These are phyloP conservation scores for Drosophila subquinaria DNA, from an alignment of 2,888 invertebrate species.

Conservation along the genomic window DNA sequence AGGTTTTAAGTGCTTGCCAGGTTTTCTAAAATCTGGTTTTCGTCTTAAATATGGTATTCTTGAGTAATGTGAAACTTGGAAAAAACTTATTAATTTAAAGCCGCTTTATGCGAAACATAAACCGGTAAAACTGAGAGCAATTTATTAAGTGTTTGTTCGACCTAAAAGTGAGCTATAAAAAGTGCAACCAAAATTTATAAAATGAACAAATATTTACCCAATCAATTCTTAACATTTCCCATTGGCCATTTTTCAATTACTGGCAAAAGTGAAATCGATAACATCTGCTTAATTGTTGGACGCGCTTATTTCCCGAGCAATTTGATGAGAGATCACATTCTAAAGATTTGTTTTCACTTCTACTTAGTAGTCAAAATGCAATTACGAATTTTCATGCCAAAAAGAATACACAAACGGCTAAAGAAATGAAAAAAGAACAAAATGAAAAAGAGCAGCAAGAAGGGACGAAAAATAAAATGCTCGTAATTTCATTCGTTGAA, in stretches of 20 bases:
- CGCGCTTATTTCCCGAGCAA: slow-evolving; percentile 4
- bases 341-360: slow-evolving; percentile 8
- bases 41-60: background rate
- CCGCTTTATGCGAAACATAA: too few species aligned
- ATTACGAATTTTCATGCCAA: slow-evolving; percentile 18
- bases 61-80: background rate
- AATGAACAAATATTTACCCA: background rate
- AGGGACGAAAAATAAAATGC: slow-evolving; percentile 19
- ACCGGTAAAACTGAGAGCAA: too few species aligned
- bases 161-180: slow-evolving; percentile 5
- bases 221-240: background rate
- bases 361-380: slow-evolving; percentile 23
- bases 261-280: slow-evolving; percentile 1
- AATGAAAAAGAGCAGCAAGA: slow-evolving; percentile 17
- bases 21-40: background rate
- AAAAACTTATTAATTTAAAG: too few species aligned
- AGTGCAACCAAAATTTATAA: background rate
- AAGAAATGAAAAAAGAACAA: background rate
- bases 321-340: slow-evolving; percentile 10
- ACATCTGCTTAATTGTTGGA: slow-evolving; percentile 1
- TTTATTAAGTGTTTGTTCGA: background rate
- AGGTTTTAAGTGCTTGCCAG: too few species aligned
- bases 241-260: background rate
- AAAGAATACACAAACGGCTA: background rate
- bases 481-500: slow-evolving; percentile 39